Percentiles rank a stretch among this genome's conserved stretches.
These are phyloP conservation scores for Drymodes brunneopygia DNA, from an alignment of 2,113 vertebrate species.

Conservation along the genomic window DNA sequence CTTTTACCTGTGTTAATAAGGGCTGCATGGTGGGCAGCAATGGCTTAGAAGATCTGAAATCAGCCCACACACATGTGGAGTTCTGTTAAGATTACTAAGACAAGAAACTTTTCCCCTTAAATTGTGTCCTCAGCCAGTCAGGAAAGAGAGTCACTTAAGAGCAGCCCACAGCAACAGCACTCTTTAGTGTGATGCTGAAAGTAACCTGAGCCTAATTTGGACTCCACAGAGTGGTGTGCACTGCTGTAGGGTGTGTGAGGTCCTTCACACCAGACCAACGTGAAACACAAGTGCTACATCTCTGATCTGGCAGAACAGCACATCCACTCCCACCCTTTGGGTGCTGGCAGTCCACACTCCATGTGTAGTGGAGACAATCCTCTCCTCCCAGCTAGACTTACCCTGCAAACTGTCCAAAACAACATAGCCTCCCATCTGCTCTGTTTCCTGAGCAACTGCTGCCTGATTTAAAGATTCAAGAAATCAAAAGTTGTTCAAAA, in stretches of 20 bases:
- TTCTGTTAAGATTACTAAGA: background rate
- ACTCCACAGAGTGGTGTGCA: rapidly evolving
- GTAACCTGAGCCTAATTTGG: background rate
- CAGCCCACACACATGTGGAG: background rate
- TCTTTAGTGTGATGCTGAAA: background rate
- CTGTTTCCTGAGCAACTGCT: background rate
- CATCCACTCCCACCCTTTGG: background rate
- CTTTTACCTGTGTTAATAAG: background rate
- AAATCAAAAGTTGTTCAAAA: background rate
- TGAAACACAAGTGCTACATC: background rate
- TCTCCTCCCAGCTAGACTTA: background rate
- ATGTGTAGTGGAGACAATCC: background rate
- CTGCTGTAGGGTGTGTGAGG: background rate
- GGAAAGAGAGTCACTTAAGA: background rate
- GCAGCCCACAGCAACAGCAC: background rate
- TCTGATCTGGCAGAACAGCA: background rate
- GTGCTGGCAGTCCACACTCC: background rate
- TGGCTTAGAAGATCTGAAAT: background rate
- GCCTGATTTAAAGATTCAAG: background rate
- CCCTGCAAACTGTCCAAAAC: background rate
- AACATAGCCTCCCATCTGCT: background rate
- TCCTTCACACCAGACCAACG: background rate
- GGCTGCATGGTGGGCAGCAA: background rate
- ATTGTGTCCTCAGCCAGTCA: background rate
- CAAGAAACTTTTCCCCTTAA: background rate